A percentile compares a stretch with the other conserved stretches of the same genome.
Conservation (phyloP, 2,797 vertebrate species). For the Passerculus sandwichensis region DNA sequence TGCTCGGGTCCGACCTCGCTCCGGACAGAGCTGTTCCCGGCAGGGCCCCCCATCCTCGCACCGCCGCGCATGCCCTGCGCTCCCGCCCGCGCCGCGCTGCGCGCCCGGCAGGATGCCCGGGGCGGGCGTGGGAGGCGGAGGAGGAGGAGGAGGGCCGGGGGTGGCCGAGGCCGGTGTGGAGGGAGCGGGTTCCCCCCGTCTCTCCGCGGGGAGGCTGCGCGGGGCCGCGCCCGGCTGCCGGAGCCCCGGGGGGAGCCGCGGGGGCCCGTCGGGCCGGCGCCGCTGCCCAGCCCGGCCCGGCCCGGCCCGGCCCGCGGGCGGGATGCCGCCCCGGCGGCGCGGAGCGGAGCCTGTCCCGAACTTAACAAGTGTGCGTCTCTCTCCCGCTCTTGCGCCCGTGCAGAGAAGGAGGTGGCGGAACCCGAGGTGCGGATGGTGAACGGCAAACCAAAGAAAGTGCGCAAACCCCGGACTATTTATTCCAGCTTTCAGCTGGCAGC, state of each 20-base stretch:
- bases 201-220: background rate
- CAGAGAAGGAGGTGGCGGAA: conserved; percentile 93
- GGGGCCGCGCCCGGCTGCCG: background rate
- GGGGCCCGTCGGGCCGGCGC: conserved; percentile 27
- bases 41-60: conserved; percentile 2
- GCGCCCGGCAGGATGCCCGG: background rate
- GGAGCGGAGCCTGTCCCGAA: background rate
- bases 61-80: background rate
- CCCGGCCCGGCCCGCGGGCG: background rate
- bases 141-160: background rate
- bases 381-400: conserved; percentile 35
- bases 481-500: conserved; percentile 99
- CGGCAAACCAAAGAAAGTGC: conserved; percentile 98
- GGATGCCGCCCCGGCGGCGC: background rate
- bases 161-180: background rate
- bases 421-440: conserved; percentile 98
- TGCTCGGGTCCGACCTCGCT: background rate
- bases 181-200: background rate
- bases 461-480: conserved; percentile 97
- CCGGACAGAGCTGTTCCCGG: conserved; percentile 8
- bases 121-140: background rate
- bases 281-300: background rate
- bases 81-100: background rate
- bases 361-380: background rate
- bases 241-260: background rate